Evolutionary conservation across 53 echinoderm and acorn worm species (phyloP), one percentile per base, ranked within the genome.

Genomic region (Arbacia lixula): DNA sequence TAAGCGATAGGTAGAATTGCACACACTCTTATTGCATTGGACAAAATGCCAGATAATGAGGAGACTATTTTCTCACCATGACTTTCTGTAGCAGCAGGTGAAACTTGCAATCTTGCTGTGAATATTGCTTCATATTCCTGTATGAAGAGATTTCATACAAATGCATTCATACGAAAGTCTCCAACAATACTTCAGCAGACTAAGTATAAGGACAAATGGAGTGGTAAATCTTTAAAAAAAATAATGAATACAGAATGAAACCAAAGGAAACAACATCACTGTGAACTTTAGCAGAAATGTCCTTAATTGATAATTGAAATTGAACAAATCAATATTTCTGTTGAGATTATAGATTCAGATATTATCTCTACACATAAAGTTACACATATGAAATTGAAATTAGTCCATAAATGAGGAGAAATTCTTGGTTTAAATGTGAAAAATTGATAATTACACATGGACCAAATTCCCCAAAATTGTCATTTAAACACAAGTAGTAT

Each of bases 51-150:
- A n/a, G n/a, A n/a, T n/a, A n/a, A n/a, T n/a, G n/a, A n/a, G n/a
- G n/a, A n/a, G n/a, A n/a, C n/a, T n/a, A n/a, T n/a, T n/a, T n/a
- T 43, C 69, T 69, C 4, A 69, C 69, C 69, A 27, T 42, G 6
- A 42, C 69, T 17, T 69, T 69, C 69, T 43, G 69, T 26, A 34
- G 49, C 31, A 5, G 34, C 53, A 33, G 73, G 33, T 28, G 54
- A 43, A 28, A 93, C 85, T 80, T 94, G 91, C 69, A 88, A 71
- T 83, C 92, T 92, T 3, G 95, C 95, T 33, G 83, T 92, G 22
- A 90, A 88, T 65, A 95, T 95, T 34, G 92, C 85, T 50, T 95
- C 95, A 77, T 92, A 95, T 43, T 92, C 95, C 95, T 94, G 71
- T 8, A 65, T 62, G 46, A 30, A 41, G 21, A 64, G 42, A 72